Base-by-base conservation (phyloP, 2,888 invertebrate genomes). In the Diarsia brunnea region DNA sequence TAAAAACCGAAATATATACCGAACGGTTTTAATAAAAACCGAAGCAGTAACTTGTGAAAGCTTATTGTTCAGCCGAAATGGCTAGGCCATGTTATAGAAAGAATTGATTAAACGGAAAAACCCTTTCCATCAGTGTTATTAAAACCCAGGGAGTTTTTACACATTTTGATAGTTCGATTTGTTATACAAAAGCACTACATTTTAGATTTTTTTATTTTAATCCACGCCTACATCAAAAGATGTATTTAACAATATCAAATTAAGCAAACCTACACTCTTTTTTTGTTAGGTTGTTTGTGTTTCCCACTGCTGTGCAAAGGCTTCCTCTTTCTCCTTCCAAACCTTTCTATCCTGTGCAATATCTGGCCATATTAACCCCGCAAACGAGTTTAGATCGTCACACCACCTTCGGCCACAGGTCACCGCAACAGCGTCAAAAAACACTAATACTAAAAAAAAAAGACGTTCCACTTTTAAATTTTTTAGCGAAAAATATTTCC, bases 11-110 rank as follows among this genome's bases (percentile, higher is more conserved):
- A 72, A 78, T 70, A 43, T 69, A 73, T 24, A 58, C 31, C 38
- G 21, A 69, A 64, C 14, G 73, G 55, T 76, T 84, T 79, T 83
- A 82, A 82, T 85, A 82, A 82, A 78, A 85, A 43, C 70, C 27
- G 60, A 47, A 79, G 47, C 21, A 27, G 51, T 76, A 72, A 74
- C 55, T 79, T 79, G 49, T 63, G 43, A 21, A 47, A 78, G 24
- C 53, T 68, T 85, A 75, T 67, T 68, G 68, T 78, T 16, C 45
- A 12, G 38, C 21, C 38, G 27, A 70, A 49, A 24, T 16, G 47
- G 19, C 31, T 70, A 47, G 24, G n/a, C 19, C 43, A 49, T n/a
- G 1, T 47, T 76, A 38, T 43, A 24, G 7, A 19, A 47, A 47
- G 14, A 64, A 12, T 64, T 65, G 12, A 27, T 24, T 14, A 12